A percentile compares a stretch with the other conserved stretches of the same genome.
Evolutionary conservation across 1,140 invertebrate genomes (phyloP).

Genomic region (Euwallacea similis): DNA sequence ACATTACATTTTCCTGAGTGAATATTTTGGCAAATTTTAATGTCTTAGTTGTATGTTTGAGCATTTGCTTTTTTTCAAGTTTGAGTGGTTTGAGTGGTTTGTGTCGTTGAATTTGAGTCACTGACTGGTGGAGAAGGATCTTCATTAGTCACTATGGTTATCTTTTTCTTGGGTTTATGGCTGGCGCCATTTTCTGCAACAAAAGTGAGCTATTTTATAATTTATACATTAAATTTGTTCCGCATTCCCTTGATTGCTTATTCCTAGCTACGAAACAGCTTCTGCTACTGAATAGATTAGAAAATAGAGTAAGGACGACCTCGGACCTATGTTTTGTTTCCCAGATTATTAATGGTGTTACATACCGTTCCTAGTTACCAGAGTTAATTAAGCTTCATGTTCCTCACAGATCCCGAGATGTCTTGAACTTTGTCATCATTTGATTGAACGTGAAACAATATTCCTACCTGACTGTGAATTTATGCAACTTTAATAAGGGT

Average conservation of each 20-base stretch:
- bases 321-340: slow-evolving; percentile 4
- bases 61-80: too few species aligned
- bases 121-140: neutral
- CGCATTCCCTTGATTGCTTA: neutral
- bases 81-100: too few species aligned
- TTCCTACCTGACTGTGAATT: too few species aligned
- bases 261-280: too few species aligned
- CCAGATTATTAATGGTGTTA: slow-evolving; percentile 9
- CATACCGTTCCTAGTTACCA: slow-evolving; percentile 1
- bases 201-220: neutral
- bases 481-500: neutral
- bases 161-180: slow-evolving; percentile 2
- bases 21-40: too few species aligned
- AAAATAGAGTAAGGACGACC: slow-evolving; percentile 2
- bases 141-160: slow-evolving; percentile 4
- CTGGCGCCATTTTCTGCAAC: slow-evolving; percentile 4
- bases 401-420: neutral
- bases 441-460: too few species aligned
- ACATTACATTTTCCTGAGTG: too few species aligned
- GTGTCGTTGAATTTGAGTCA: neutral
- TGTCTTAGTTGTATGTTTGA: too few species aligned
- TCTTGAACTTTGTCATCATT: too few species aligned
- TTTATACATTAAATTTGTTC: neutral
- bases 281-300: neutral
- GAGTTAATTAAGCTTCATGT: slow-evolving; percentile 12